These are phyloP conservation scores for Condylura cristata DNA, from an alignment of 2,113 vertebrate species.

Conservation along the genomic window DNA sequence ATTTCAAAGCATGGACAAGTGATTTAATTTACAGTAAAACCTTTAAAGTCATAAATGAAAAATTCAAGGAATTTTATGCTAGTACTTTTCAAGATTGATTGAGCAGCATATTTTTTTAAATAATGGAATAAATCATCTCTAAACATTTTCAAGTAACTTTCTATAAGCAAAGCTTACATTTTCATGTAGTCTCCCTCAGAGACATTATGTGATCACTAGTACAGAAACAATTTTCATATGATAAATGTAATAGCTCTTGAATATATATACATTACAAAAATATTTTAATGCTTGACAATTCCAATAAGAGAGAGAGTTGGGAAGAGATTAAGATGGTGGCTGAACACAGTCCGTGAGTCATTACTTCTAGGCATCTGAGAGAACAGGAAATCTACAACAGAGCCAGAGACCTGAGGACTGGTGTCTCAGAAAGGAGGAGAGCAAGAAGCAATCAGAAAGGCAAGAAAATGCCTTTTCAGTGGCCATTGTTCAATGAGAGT, in stretches of 20 bases:
- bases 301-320: background rate
- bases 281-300: background rate
- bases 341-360: no score
- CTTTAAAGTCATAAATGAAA: slow-evolving; percentile 46
- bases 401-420: no score
- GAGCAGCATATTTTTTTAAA: background rate
- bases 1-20: slow-evolving; percentile 24
- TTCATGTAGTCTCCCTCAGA: background rate
- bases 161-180: background rate
- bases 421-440: no score
- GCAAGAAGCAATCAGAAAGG: no score
- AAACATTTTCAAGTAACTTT: slow-evolving; percentile 26
- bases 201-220: background rate
- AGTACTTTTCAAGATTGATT: background rate
- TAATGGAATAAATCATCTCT: background rate
- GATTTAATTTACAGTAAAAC: background rate
- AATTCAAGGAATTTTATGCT: background rate
- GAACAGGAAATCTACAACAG: no score
- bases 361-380: no score
- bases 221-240: background rate
- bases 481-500: no score
- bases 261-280: background rate
- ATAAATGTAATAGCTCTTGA: background rate
- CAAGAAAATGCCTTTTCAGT: no score
- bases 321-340: no score